Evolutionary conservation across 2,113 vertebrate genomes (phyloP).

Genomic region (Climacteris rufus): DNA sequence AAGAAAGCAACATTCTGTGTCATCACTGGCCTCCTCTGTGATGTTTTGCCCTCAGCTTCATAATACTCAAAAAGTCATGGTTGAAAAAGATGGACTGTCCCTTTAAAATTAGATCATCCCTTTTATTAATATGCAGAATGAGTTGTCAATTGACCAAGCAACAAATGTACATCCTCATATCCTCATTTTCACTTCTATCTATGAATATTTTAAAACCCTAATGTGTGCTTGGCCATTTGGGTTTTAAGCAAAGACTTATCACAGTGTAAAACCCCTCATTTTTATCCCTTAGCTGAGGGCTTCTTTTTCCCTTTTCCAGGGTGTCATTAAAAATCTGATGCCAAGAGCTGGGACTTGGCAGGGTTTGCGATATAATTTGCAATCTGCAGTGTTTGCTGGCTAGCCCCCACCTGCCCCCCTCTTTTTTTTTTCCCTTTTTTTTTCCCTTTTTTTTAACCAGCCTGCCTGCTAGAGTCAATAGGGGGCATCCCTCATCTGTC

Average conservation of each 20-base stretch:
- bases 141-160: slow-evolving; percentile 83
- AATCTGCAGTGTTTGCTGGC: slow-evolving; percentile 83
- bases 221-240: slow-evolving; percentile 83
- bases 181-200: slow-evolving; percentile 85
- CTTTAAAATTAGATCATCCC: slow-evolving; percentile 78
- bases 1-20: slow-evolving; percentile 56
- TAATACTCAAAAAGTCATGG: slow-evolving; percentile 65
- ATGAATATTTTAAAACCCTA: slow-evolving; percentile 95
- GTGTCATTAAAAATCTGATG: slow-evolving; percentile 87
- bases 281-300: slow-evolving; percentile 84
- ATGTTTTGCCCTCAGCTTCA: slow-evolving; percentile 64
- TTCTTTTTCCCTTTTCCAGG: slow-evolving; percentile 80
- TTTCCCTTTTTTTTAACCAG: slow-evolving; percentile 74
- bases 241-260: slow-evolving; percentile 83
- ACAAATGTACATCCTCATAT: slow-evolving; percentile 83
- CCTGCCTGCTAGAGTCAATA: slow-evolving; percentile 95
- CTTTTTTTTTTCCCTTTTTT: slow-evolving; percentile 34
- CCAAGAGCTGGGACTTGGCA: slow-evolving; percentile 85
- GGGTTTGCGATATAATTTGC: slow-evolving; percentile 89
- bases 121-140: slow-evolving; percentile 87
- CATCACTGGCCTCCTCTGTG: slow-evolving; percentile 57
- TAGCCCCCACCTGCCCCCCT: slow-evolving; percentile 67
- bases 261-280: slow-evolving; percentile 79
- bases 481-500: slow-evolving; percentile 99
- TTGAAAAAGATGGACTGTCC: slow-evolving; percentile 61